Base-by-base conservation (phyloP, 2,888 invertebrate genomes). In the Drosophila neonasuta region DNA sequence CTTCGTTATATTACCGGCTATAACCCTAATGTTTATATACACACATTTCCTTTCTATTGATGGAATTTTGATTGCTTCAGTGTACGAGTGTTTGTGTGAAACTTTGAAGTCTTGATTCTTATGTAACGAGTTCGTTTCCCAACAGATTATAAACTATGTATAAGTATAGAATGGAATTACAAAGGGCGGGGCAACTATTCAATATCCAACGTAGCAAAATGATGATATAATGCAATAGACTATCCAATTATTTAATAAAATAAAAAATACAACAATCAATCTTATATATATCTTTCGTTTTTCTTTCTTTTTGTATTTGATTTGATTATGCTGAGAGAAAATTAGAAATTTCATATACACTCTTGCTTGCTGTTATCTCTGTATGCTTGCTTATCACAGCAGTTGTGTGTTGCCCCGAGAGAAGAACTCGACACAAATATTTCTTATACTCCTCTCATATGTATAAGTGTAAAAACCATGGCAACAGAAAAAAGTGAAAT, bases 1-100 rank as follows among this genome's bases (percentile, higher is more conserved):
- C 69, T 66, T 71, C 72, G 6, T 24, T 24, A 77, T 77, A 68
- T 52, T 70, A 75, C 81, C 86, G 81, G 69, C 62, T 49, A 61
- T 74, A 72, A 68, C 59, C 65, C 65, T 52, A 50, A 34, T 58
- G 17, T 49, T 55, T 63, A 60, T 50, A 39, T 49, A 55, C 49
- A 45, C 10, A 49, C 30, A 58, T 39, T 45, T 68, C 56, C 15
- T 57, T 36, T 36, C 29, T 59, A 41, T 58, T 39, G 42, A 52
- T 62, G 42, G 13, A 56, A 17, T 44, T 67, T 67, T 15, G 9
- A 34, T 42, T 68, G 29, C 57, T 20, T 34, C 24, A 45, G 51
- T 59, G 48, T 44, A 52, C 57, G 20, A 29, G 30, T 42, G 34
- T 69, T 32, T 71, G 32, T 55, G 34, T 67, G 11, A 30, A 39